Evolutionary conservation across 2,888 invertebrate species (phyloP), one percentile per base, ranked within the genome.

Genomic region (Parnassius smintheus): DNA sequence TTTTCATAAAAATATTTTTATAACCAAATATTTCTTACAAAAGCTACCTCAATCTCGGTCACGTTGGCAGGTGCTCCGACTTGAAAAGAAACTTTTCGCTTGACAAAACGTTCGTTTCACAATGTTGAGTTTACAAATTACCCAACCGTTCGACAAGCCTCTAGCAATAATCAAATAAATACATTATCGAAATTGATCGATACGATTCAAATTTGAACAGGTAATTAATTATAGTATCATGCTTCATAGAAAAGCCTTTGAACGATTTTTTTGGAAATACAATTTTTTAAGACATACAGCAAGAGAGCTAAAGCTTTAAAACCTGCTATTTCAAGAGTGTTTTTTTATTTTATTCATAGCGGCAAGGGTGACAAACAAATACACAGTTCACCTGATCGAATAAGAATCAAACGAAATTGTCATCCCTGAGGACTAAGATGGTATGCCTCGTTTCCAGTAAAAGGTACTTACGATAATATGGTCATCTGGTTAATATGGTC

Each of bases 51-150:
- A 62, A 57, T 46, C 48, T 51, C n/a, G 13, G 22, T 12, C 18
- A 53, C 48, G 48, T 48, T 48, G 11, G 18, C 46, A 35, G 35
- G 35, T 35, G 4, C 35, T 35, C 35, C 35, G 35, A 35, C 4
- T 35, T 35, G 35, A 54, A 62, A 42, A 42, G 48, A 56, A 62
- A 53, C 41, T 61, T 49, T 53, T 49, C 51, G 62, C 50, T 53
- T 42, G 53, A 53, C 57, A 18, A 54, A 48, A 42, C n/a, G 48
- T 49, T 58, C 44, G 44, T 35, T 57, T 46, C 46, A 53, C 42
- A 22, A 58, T 53, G 57, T 48, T 11, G 41, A 62, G n/a, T 56
- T 57, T 57, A 25, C 44, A 56, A 61, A 45, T 52, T 56, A 56
- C 52, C 42, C 3, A 35, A 56, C 45, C 9, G 13, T 53, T 53